These are phyloP conservation scores for Brachymystax lenok DNA, from an alignment of 2,797 vertebrate species.

Conservation along the genomic window DNA sequence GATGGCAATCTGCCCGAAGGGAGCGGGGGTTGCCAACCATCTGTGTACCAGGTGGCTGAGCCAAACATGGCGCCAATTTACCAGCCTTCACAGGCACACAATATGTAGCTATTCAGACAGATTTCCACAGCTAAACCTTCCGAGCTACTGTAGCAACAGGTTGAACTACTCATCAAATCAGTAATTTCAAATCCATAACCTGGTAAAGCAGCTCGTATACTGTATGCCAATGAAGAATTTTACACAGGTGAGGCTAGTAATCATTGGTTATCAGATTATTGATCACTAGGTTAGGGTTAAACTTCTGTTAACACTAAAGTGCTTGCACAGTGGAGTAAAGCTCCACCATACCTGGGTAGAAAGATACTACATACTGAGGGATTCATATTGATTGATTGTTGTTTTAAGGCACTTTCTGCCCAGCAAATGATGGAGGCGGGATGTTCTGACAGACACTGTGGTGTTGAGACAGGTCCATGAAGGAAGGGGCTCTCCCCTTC, in stretches of 20 bases:
- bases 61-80: conserved; percentile 50
- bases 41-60: conserved; percentile 54
- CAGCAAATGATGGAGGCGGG: conserved; percentile 56
- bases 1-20: conserved; percentile 47
- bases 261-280: background rate
- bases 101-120: conserved; percentile 47
- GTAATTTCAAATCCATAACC: conserved; percentile 19
- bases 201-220: background rate
- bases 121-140: conserved; percentile 32
- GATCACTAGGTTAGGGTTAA: background rate
- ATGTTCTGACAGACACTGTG: conserved; percentile 53
- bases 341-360: conserved; percentile 16
- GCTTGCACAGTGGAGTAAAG: conserved; percentile 8
- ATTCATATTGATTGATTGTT: background rate
- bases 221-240: conserved; percentile 21
- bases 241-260: conserved; percentile 20
- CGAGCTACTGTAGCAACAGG: conserved; percentile 30
- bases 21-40: conserved; percentile 54
- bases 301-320: conserved; percentile 13
- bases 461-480: conserved; percentile 44
- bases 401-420: conserved; percentile 51
- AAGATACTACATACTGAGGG: background rate
- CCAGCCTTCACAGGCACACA: conserved; percentile 43
- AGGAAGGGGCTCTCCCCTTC: conserved; percentile 31
- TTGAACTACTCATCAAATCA: conserved; percentile 39